Conservation (phyloP, 2,113 vertebrate genomes). For the Leptobrachium ailaonicum region DNA sequence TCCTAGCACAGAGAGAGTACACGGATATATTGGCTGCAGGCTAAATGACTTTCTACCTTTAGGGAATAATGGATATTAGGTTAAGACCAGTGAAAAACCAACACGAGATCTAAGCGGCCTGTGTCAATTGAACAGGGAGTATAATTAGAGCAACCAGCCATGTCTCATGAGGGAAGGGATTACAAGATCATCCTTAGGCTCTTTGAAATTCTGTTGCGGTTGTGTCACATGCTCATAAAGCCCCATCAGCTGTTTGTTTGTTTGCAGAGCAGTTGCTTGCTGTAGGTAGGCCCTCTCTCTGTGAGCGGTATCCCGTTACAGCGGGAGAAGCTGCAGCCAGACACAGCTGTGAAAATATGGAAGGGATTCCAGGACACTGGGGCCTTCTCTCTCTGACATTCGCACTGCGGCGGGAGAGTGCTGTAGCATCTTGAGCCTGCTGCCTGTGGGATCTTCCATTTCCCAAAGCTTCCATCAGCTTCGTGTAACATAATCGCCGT, state of each 20-base stretch:
- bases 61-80: neutral
- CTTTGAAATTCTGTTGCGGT: slow-evolving; percentile 9
- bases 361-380: slow-evolving; percentile 29
- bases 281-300: slow-evolving; percentile 16
- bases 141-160: neutral
- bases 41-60: neutral
- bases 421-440: slow-evolving; percentile 53
- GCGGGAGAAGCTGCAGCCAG: slow-evolving; percentile 6
- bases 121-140: neutral
- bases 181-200: neutral
- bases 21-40: no score
- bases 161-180: slow-evolving; percentile 14
- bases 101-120: slow-evolving; percentile 3
- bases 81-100: neutral
- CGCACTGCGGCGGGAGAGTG: slow-evolving; percentile 51
- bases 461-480: slow-evolving; percentile 66
- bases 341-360: slow-evolving; percentile 5
- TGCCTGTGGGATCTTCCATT: slow-evolving; percentile 61
- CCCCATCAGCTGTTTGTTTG: slow-evolving; percentile 42
- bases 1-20: no score
- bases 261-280: slow-evolving; percentile 19
- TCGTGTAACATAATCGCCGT: slow-evolving; percentile 69
- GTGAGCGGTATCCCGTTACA: fast-evolving
- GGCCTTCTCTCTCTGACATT: slow-evolving; percentile 35
- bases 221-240: slow-evolving; percentile 6